A percentile compares a stretch with the other conserved stretches of the same genome.
Conservation (phyloP, 2,797 vertebrate genomes). For the Poecilia gillii region DNA sequence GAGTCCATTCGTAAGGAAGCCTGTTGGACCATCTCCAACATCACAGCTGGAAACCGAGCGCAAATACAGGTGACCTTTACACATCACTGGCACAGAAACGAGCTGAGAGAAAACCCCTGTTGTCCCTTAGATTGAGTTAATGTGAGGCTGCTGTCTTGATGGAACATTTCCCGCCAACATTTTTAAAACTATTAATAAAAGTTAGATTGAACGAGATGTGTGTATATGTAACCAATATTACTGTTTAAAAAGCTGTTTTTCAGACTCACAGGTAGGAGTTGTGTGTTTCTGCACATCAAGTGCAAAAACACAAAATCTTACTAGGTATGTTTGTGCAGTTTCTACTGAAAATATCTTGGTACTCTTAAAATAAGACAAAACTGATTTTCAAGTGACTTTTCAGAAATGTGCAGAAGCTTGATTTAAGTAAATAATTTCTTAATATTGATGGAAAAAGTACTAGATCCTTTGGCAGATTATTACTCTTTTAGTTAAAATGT, state of each 20-base stretch:
- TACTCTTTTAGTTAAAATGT: no score
- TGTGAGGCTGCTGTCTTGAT: not conserved
- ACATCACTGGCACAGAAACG: not conserved
- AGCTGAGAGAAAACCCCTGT: not conserved
- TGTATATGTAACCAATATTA: not conserved
- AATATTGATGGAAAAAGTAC: no score
- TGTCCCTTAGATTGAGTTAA: not conserved
- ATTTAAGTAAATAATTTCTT: no score
- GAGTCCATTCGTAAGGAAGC: constrained; percentile 99
- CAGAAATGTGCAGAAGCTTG: no score
- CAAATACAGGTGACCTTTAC: constrained; percentile 86
- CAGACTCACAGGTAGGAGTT: not conserved
- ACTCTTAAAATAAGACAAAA: no score
- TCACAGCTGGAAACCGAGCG: constrained; percentile 96
- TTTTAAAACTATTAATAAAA: not conserved
- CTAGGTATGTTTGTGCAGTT: no score
- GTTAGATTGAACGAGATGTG: not conserved
- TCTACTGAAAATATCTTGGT: no score
- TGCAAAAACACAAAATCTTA: no score
- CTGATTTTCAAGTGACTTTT: no score
- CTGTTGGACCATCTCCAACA: constrained; percentile 99
- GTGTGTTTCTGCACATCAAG: not conserved
- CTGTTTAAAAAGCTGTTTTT: not conserved
- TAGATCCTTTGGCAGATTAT: no score
- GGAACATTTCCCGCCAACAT: not conserved